Base-by-base conservation (phyloP, 2,113 vertebrate species). In the Perccottus glenii region DNA sequence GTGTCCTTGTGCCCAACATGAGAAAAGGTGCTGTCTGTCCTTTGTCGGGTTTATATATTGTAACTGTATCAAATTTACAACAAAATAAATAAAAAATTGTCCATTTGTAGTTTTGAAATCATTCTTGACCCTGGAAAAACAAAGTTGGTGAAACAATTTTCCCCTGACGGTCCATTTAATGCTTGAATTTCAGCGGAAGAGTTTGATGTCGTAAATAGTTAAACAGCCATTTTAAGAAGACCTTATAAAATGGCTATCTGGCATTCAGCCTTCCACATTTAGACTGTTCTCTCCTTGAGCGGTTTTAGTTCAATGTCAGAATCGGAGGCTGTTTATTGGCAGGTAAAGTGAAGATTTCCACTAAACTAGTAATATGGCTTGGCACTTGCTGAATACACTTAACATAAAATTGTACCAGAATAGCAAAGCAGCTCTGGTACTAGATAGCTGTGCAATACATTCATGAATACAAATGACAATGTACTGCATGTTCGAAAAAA, bases 51-150 rank as follows among this genome's bases (percentile, higher is more conserved):
- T 70, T 5, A 1, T 77, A 63, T 75, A 2, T 74, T 78, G 81
- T 81, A 60, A 64, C 45, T 46, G 55, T 81, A 77, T 81, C 60
- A 60, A 62, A 67, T 61, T 82, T 51, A 68, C 60, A 78, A 75
- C 78, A 83, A 85, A 78, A 56, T 42, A 3, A 57, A 15, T 73
- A 11, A 12, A 60, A 55, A 50, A 8, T n/a, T 11, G 44, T 45
- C 0, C 4, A 5, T 15, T 49, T 42, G 11, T 59, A 16, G 48
- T 53, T 56, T 33, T 50, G 19, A 47, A 38, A 56, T 73, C 7
- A 12, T 80, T 64, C 36, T 53, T 45, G 19, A 62, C 9, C 5
- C 11, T 57, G 16, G 38, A 60, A 57, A 45, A 11, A n/a, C 42
- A 38, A 36, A 12, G 19, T 10, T n/a, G 6, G 36, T 5, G 46